Conservation (phyloP, 2,797 vertebrate species). For the Picus viridis region DNA sequence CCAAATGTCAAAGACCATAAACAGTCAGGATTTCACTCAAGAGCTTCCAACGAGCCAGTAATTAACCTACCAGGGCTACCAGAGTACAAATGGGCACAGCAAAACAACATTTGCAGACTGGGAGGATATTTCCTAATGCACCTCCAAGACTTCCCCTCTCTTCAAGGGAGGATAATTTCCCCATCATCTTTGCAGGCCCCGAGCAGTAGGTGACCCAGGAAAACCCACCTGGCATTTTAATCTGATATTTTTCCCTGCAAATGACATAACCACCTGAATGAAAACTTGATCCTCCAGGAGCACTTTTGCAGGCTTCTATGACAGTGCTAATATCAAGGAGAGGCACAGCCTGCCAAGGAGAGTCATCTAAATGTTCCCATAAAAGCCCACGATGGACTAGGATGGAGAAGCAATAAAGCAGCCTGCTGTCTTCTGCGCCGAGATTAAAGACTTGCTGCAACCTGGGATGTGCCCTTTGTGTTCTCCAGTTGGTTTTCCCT, state of each 20-base stretch:
- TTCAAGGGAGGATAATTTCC: background rate
- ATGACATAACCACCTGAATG: background rate
- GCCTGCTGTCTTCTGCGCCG: rapidly evolving
- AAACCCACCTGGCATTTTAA: background rate
- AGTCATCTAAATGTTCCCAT: background rate
- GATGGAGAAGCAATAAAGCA: background rate
- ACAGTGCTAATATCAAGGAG: background rate
- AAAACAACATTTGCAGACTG: background rate
- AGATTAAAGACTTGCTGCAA: background rate
- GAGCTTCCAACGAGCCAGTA: rapidly evolving
- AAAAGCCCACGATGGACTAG: rapidly evolving
- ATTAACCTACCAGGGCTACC: background rate
- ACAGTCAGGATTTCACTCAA: background rate
- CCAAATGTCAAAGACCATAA: background rate
- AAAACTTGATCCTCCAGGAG: background rate
- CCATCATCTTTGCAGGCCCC: rapidly evolving
- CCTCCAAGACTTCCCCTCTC: background rate
- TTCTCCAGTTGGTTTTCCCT: background rate
- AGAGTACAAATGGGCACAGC: background rate
- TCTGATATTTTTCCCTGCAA: background rate
- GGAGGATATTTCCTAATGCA: background rate
- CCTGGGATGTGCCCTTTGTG: rapidly evolving
- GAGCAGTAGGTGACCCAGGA: background rate
- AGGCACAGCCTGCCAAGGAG: background rate
- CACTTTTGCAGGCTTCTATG: background rate